Base-by-base conservation (phyloP, 2,888 invertebrate genomes). In the Ectemnius cavifrons region DNA sequence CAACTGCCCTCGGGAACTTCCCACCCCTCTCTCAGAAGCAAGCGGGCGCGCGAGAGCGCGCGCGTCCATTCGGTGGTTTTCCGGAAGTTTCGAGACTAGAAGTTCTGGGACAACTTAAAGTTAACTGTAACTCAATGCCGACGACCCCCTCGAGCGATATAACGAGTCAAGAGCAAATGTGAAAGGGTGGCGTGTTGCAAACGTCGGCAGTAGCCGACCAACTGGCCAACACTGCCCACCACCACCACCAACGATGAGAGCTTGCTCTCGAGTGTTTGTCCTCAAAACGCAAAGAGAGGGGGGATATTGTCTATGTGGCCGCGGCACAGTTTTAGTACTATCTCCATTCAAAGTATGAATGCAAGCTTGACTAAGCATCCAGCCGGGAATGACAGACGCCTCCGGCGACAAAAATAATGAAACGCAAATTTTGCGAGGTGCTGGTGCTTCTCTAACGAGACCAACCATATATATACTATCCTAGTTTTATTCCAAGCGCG, bases 31-130 rank as follows among this genome's bases (percentile, higher is more conserved):
- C 23, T 20, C 28, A n/a, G 18, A 45, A 67, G 58, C 71, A 63
- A 71, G 69, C 37, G 37, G 11, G 37, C 8, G 8, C 63, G 58
- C 71, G 63, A 73, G 71, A 73, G 71, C 72, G 58, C 52, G 49
- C 61, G 62, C 69, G 73, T 83, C 70, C 76, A 73, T 80, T 78
- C 71, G 58, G 70, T 57, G 76, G 82, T 80, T 83, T 75, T 70
- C 76, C 65, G 58, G 74, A 84, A 85, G 84, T 85, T 85, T 82
- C 79, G 81, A 71, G 66, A 78, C 73, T 71, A 63, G 74, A 82
- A 85, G 81, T 84, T 84, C 70, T 65, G 61, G 62, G 37, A 11
- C 37, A 85, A 84, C 80, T 84, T 80, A 66, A 82, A 84, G 79
- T 83, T 81, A 77, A 83, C 77, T 72, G 71, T 80, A 82, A 82